Evolutionary conservation across 2,888 invertebrate genomes (phyloP), one percentile per base, ranked within the genome.

Genomic region (Scaptomyza cyrtandrae): DNA sequence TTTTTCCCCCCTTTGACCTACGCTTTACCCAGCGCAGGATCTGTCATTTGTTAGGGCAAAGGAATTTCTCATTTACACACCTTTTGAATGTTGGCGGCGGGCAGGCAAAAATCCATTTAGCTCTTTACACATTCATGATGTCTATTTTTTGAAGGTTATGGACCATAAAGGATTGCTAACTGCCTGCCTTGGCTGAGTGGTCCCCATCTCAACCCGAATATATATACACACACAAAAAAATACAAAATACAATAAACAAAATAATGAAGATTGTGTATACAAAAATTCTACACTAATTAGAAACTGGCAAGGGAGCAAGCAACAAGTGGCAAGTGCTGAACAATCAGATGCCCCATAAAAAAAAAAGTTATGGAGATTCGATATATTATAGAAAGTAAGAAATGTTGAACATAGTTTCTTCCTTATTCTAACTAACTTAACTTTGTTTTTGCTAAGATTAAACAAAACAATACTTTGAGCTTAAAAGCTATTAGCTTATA

Each of bases 41-140:
- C 44, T 24, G 44, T 45, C 44, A 27, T 44, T 39, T 33, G 41
- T 44, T 50, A 43, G 45, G 16, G 37, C 54, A 60, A 63, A 74
- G 70, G 76, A 78, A 76, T 76, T 75, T 78, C 65, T 66, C 76
- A 76, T 78, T 76, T 78, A 61, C 70, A 75, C 74, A 78, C 75
- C 62, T 69, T 75, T 77, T 78, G 49, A 73, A 72, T 43, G 68
- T 52, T 50, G 39, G 62, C 39, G 54, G 41, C 66, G 49, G 72
- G 44, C 54, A 62, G 59, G 59, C 62, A 63, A 62, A 68, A 72
- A 62, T 66, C 62, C 62, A 62, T 56, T 61, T 50, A 27, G 59
- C 39, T 39, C 35, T 27, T 41, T 45, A 33, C n/a, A 49, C 53
- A 55, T 61, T 50, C 58, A 59, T 45, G 58, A 50, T 62, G 71